Evolutionary conservation across 2,888 invertebrate genomes (phyloP), one percentile per base, ranked within the genome.

Genomic region (Acanthosepion esculentum): DNA sequence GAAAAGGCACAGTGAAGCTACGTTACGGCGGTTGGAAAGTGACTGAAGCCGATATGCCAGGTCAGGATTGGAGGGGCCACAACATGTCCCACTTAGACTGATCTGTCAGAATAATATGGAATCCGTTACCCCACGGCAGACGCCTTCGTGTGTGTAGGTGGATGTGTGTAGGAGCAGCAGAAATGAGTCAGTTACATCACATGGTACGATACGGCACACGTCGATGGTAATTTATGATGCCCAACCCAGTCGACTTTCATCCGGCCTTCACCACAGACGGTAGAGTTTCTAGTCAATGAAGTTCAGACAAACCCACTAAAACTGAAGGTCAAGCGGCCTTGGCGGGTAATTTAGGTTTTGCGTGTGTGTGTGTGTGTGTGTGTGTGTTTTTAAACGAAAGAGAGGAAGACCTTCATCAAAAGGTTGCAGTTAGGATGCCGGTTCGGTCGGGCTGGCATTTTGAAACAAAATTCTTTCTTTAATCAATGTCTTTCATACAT

Each of bases 121-220:
- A n/a, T 15, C n/a, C 1, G 33, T 78, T 4, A 12, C 78, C 12
- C 78, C 7, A 4, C 12, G n/a, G n/a, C 78, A 78, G 78, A 33
- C n/a, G 78, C n/a, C 78, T n/a, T 41, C 12, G 12, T 78, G 12
- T 78, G n/a, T 33, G 78, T n/a, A 15, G 15, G n/a, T 2, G n/a
- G 78, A n/a, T 78, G n/a, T 33, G n/a, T 78, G n/a, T 78, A 12
- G 15, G 0, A n/a, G 15, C 20, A 18, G n/a, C 10, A 78, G 15
- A n/a, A n/a, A n/a, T 78, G 78, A 78, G 78, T 78, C 78, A 78
- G 33, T 78, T 78, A 78, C 78, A 78, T 78, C 78, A 78, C n/a
- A 78, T 78, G n/a, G 78, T 23, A 78, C 15, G 18, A n/a, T 33
- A n/a, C 78, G 78, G 78, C 78, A 78, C 78, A 78, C n/a, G 78